Evolutionary conservation across 2,888 invertebrate genomes (phyloP), one percentile per base, ranked within the genome.

Genomic region (Sericinus montela): DNA sequence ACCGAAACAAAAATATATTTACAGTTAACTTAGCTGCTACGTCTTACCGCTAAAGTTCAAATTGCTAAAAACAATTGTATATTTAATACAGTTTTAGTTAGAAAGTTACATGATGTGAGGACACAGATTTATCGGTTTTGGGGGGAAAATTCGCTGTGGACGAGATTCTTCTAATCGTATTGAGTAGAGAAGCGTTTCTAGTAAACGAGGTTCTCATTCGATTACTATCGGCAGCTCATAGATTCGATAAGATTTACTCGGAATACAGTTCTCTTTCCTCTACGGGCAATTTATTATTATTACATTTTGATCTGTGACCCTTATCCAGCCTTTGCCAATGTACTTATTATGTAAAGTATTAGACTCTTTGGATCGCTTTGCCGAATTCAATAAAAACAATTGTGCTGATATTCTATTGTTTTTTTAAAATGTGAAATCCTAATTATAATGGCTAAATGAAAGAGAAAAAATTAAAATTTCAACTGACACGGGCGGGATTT

Each of bases 161-260:
- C 48, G 63, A 60, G 61, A 67, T 60, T 72, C 70, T 69, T 71
- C 72, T 72, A 70, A 75, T 78, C 72, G 75, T 58, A 58, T 65
- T 58, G 65, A 63, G 60, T 60, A 65, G 61, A 65, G 60, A n/a
- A 48, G 55, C 48, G 53, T 62, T 59, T 43, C 19, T 32, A 44
- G 19, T 41, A 51, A 50, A 46, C 40, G 45, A 48, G 48, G 38
- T 52, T 36, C 35, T 40, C 41, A 47, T 47, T 47, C 3, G 30
- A 41, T 47, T 47, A 47, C 41, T 10, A 16, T 16, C 28, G 30
- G 13, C 10, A 11, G 19, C 19, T 19, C 19, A 16, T 36, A 36
- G 19, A 13, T 44, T n/a, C 10, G 25, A 11, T 15, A 34, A n/a
- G 23, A 14, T 23, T 32, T 0, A 16, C 34, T 14, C 15, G 11